Percentiles rank a stretch among this genome's conserved stretches.
Conservation (phyloP, 2,113 vertebrate genomes). For the Dunckerocampus dactyliophorus region DNA sequence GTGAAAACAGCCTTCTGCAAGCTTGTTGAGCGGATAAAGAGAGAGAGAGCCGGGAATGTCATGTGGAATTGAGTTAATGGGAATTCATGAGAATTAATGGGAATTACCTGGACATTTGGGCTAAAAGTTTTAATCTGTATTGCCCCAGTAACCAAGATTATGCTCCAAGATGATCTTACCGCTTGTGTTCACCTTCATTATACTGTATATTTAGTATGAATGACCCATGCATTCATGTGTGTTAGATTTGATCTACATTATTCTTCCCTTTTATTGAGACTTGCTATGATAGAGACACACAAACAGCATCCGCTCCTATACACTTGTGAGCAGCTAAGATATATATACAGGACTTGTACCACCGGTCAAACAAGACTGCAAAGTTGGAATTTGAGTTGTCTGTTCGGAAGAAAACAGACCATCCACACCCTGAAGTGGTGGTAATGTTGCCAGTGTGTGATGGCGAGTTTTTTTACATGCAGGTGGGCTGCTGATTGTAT, state of each 20-base stretch:
- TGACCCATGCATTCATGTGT: neutral
- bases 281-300: constrained; percentile 9
- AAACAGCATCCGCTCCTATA: neutral
- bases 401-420: constrained; percentile 17
- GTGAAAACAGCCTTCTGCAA: constrained; percentile 16
- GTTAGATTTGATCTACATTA: neutral
- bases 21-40: neutral
- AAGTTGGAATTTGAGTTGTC: constrained; percentile 3
- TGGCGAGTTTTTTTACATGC: constrained; percentile 11
- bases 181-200: too few species aligned
- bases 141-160: too few species aligned
- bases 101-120: too few species aligned
- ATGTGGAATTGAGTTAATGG: too few species aligned
- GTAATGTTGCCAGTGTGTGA: neutral
- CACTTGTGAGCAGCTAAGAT: neutral
- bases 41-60: too few species aligned
- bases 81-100: too few species aligned
- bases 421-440: constrained; percentile 10
- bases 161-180: too few species aligned
- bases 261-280: constrained; percentile 22
- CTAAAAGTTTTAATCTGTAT: too few species aligned
- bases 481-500: constrained; percentile 16
- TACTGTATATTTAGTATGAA: neutral
- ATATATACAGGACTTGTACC: neutral
- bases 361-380: constrained; percentile 17